Conservation (phyloP, 2,797 vertebrate genomes). For the Calcarius lapponicus region DNA sequence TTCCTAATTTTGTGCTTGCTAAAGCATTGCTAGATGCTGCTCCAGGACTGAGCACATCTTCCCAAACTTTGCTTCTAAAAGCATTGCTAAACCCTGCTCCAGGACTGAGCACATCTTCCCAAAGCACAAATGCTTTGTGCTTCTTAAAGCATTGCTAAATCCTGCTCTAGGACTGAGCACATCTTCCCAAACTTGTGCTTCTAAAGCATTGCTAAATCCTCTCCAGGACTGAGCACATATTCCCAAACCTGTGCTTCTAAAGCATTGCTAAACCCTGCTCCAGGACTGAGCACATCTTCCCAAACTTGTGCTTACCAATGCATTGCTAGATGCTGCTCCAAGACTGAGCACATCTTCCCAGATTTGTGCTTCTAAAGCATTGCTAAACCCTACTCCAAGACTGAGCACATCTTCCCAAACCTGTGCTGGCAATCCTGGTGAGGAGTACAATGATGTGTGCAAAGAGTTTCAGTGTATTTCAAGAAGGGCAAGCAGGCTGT, state of each 20-base stretch:
- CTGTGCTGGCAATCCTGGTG: rapidly evolving
- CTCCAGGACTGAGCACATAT: not conserved
- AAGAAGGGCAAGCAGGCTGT: not conserved
- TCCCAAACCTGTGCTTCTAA: not conserved
- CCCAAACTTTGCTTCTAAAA: not conserved
- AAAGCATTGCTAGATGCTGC: not conserved
- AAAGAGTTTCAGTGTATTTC: not conserved
- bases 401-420: too few relatives aligned
- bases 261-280: not conserved
- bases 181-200: not conserved
- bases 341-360: not conserved
- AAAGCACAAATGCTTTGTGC: too few relatives aligned
- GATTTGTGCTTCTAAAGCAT: not conserved
- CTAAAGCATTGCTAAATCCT: not conserved
- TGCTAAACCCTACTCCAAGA: not conserved
- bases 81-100: not conserved
- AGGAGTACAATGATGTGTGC: not conserved
- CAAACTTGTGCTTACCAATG: not conserved
- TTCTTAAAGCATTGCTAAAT: not conserved
- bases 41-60: not conserved
- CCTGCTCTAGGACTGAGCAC: not conserved
- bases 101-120: not conserved
- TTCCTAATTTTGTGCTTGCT: not conserved
- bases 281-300: not conserved
- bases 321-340: not conserved